phyloP scores from a whole-genome alignment of 2,113 vertebrate species.

The Leptobrachium leishanense region DNA sequence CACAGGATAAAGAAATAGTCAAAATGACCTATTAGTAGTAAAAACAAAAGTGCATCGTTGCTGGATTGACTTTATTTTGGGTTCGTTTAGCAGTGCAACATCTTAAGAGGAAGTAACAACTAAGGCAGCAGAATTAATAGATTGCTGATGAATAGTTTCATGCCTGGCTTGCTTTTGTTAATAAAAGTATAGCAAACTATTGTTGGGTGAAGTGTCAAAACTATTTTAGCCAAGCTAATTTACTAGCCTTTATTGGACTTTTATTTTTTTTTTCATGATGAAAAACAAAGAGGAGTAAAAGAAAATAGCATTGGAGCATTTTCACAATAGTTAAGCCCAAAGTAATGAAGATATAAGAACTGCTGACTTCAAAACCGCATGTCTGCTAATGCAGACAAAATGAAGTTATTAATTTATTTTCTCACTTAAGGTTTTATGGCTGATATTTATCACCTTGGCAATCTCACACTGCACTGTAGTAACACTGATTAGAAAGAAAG shows the following conservation, averaged over 20 bases:
- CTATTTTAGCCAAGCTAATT: background rate
- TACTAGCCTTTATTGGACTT: background rate
- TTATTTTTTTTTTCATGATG: background rate
- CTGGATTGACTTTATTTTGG: conserved; percentile 23
- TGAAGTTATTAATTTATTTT: background rate
- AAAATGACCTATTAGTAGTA: conserved; percentile 14
- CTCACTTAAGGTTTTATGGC: background rate
- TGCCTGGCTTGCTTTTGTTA: conserved; percentile 9
- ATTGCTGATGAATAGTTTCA: conserved; percentile 28
- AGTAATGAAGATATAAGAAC: background rate
- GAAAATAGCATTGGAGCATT: background rate
- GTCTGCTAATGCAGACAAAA: conserved; percentile 19
- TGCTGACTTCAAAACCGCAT: background rate
- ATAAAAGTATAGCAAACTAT: conserved; percentile 16
- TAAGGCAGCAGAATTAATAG: conserved; percentile 30
- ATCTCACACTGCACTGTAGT: too few species aligned
- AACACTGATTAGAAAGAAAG: too few species aligned
- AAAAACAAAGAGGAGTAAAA: background rate
- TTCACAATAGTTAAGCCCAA: too few species aligned
- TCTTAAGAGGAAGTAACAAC: conserved; percentile 20
- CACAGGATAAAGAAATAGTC: conserved; percentile 16
- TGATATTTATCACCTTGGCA: conserved; percentile 5
- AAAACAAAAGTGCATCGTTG: conserved; percentile 14
- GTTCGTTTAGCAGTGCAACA: conserved; percentile 29
- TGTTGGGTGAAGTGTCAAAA: conserved; percentile 2